Percentiles rank a stretch among this genome's conserved stretches.
Evolutionary conservation across 2,797 vertebrate genomes (phyloP).

Genomic region (Sebastes nivosus): DNA sequence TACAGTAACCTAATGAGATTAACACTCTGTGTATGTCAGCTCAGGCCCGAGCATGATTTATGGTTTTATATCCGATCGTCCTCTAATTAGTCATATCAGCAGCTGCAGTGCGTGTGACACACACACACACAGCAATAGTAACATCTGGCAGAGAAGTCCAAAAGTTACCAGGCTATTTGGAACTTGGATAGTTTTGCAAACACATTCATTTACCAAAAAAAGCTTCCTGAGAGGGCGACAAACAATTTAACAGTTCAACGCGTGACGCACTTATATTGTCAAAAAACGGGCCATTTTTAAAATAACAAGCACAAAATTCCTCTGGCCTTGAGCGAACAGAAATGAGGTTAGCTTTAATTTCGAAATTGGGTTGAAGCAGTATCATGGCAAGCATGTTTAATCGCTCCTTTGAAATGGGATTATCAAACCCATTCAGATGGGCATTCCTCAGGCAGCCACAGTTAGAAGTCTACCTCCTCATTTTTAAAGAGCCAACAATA

Average conservation of each 20-base stretch:
- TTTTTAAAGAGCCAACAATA: conserved; percentile 44
- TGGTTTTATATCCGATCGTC: conserved; percentile 73
- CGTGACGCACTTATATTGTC: conserved; percentile 32
- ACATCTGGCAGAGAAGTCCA: conserved; percentile 26
- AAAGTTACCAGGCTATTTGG: not conserved
- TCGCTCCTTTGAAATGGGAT: conserved; percentile 74
- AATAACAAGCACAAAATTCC: conserved; percentile 44
- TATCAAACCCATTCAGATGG: conserved; percentile 66
- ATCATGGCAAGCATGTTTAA: conserved; percentile 65
- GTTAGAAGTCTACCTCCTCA: conserved; percentile 40
- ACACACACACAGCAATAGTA: not conserved
- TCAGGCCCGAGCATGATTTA: conserved; percentile 71
- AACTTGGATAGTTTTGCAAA: conserved; percentile 2
- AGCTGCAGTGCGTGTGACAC: conserved; percentile 22
- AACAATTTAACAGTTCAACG: conserved; percentile 21
- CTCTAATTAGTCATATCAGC: conserved; percentile 73
- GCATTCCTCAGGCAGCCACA: conserved; percentile 62
- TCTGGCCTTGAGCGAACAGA: conserved; percentile 60
- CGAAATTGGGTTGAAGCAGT: conserved; percentile 61
- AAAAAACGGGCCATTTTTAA: conserved; percentile 38
- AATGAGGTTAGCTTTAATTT: conserved; percentile 74
- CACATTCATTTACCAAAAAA: not conserved
- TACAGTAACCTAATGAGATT: conserved; percentile 76
- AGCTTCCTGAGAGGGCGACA: not conserved
- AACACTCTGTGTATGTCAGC: conserved; percentile 63